Evolutionary conservation across 2,113 vertebrate species (phyloP), one percentile per base, ranked within the genome.

Genomic region (Rostratula benghalensis): DNA sequence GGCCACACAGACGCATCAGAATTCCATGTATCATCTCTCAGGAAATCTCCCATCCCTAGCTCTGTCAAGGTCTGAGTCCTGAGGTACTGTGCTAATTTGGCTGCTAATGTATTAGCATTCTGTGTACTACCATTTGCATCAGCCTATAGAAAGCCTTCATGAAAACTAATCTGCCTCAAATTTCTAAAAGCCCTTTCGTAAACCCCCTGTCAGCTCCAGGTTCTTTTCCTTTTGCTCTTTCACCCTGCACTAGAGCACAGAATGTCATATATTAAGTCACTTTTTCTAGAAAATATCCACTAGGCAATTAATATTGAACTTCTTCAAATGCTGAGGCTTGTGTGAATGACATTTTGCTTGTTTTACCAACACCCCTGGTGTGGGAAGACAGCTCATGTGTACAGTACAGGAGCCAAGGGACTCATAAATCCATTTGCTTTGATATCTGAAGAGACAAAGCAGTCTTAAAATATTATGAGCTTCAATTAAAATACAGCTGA

Each of bases 401-500:
- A 48, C 11, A 83, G 35, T 19, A 28, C 75, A 45, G 14, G 64
- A 91, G 88, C 24, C 67, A 61, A 91, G 59, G 64, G 93, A 95
- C 41, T 16, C 69, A 57, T 24, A 95, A 95, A 93, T 87, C 83
- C 87, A 95, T 94, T 96, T 94, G 27, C 68, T 95, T 65, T 95
- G 90, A 68, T 93, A 95, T 76, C 68, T 89, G 50, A 71, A 80
- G 95, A 87, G 87, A 93, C 87, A 93, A 89, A 94, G 70, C 68
- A 80, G 70, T 88, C 88, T 95, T 95, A 73, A 96, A 97, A 97
- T 94, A 93, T 87, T 69, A 82, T 19, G 33, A 90, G 64, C 30
- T 86, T 92, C 93, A 91, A 86, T 96, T 96, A 95, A 95, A 95
- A 69, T 61, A 61, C n/a, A 82, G 80, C 69, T 88, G 63, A 97